These are phyloP conservation scores for Synanthedon myopaeformis DNA, from an alignment of 2,888 invertebrate species.

Conservation along the genomic window DNA sequence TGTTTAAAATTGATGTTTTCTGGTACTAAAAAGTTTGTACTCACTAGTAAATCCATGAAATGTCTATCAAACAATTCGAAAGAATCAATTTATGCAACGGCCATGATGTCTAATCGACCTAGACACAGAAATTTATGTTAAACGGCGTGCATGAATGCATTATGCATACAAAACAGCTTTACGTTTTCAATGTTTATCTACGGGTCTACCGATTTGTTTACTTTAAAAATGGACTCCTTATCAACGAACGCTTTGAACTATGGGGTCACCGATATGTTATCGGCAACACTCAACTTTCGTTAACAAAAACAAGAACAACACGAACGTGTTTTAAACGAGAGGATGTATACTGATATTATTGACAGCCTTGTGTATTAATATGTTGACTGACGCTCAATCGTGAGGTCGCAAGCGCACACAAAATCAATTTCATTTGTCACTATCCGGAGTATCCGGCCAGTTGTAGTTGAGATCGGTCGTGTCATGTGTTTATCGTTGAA, in stretches of 20 bases:
- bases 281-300: conserved; percentile 19
- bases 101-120: conserved; percentile 2
- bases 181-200: neutral
- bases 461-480: conserved; percentile 1
- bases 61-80: neutral
- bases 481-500: conserved; percentile 55
- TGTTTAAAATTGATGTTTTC: no score
- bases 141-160: neutral
- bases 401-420: conserved; percentile 31
- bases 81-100: neutral
- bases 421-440: conserved; percentile 6
- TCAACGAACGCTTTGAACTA: neutral
- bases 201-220: neutral
- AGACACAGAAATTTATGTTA: conserved; percentile 6
- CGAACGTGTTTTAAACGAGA: conserved; percentile 27
- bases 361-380: conserved; percentile 25
- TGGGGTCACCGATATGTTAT: conserved; percentile 37
- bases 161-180: conserved; percentile 1
- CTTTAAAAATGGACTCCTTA: neutral
- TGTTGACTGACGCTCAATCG: neutral
- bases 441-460: neutral
- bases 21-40: neutral
- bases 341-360: conserved; percentile 17
- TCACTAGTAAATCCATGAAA: neutral
- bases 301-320: conserved; percentile 6